Evolutionary conservation across 1,140 invertebrate species (phyloP), one percentile per base, ranked within the genome.

Genomic region (Stratiolaelaps scimitus): DNA sequence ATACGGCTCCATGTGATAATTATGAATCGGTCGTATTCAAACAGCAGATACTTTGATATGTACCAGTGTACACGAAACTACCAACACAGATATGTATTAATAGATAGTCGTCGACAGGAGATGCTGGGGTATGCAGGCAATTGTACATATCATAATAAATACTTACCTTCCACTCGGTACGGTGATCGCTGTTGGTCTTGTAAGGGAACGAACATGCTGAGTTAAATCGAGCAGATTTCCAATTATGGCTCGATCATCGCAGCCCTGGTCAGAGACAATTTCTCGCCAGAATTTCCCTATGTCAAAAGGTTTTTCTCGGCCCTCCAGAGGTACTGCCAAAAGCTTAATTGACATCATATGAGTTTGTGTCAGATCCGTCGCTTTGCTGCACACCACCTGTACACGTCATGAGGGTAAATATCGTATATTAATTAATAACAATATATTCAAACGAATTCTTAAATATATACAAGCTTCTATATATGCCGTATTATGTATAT

Each of bases 261-360:
- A 26, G 53, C 20, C 20, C 17, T 26, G 17, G 5, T 60, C 53
- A 15, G 53, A 60, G 17, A 60, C 53, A 2, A 60, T 34, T 29
- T 60, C 13, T 26, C 23, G 53, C 53, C 53, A 60, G 23, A 60
- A 60, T 34, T 60, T 60, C 1, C 26, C 15, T 15, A 60, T 26
- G 20, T 60, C 53, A 34, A 60, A 60, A 26, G 26, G 15, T 6
- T 60, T 34, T 34, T 60, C 53, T 15, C 10, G 15, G 23, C 20
- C 53, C 26, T 60, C 47, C 5, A 17, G 53, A 15, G 53, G 53
- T 23, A 60, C 53, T 15, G 53, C 53, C 53, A 60, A 60, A 15
- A 60, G 20, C 20, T 60, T 60, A 34, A 60, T 60, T 23, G 53
- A 60, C 20, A 60, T 26, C 15, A 29, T 34, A 23, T 60, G 53